Evolutionary conservation across 1,140 invertebrate genomes (phyloP), one percentile per base, ranked within the genome.

Genomic region (Battus philenor): DNA sequence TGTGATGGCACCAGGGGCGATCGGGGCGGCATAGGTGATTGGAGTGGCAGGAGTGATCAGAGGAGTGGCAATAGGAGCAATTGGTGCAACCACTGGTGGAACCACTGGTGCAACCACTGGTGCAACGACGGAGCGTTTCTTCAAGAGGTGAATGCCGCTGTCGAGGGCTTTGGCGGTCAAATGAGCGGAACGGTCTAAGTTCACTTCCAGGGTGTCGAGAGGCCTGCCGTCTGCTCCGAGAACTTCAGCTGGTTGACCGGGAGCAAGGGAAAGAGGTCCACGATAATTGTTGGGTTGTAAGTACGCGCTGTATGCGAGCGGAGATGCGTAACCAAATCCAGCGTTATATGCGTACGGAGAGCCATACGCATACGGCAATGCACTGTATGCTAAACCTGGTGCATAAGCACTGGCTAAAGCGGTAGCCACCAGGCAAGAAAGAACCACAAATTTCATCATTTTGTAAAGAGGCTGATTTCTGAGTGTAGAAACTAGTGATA

Each of bases 381-480:
- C 59, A 38, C 45, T 47, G 41, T 64, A 62, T n/a, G 65, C 52
- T 22, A 22, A n/a, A 34, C 69, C 38, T 7, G 70, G 67, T 7
- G 59, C 20, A 50, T 65, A 36, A 30, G 67, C 59, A 63, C 73
- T 15, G 54, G 81, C 86, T 12, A 70, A 65, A 20, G 76, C 85
- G 47, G 78, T 74, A 12, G 83, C 87, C 59, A 87, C 24, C 38
- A 87, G 53, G 68, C 81, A 87, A 52, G 85, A 83, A 76, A 89
- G 88, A 79, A 89, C 86, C 81, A 89, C 87, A 83, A 87, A 74
- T 68, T 88, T 88, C 59, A 74, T 65, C 71, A 82, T 86, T 51
- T 64, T 76, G 70, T 53, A 58, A 69, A 64, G 75, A 78, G 80
- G 84, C 75, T 79, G 77, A 77, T n/a, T n/a, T 52, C 55, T 29